Base-by-base conservation (phyloP, 1,140 invertebrate species). In the Camponotus pennsylvanicus region DNA sequence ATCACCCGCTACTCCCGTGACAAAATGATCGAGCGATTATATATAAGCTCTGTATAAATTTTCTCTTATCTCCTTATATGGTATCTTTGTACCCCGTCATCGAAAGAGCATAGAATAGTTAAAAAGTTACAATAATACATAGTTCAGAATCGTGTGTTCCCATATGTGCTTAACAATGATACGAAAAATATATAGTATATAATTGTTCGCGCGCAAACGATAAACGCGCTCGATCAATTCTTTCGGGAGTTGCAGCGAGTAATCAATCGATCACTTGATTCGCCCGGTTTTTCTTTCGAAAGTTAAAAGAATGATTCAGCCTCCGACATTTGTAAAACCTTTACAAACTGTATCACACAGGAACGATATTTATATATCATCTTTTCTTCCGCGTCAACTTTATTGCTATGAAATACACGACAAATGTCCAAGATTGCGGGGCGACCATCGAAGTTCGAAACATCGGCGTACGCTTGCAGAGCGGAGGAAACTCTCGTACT, bases 131-230 rank as follows among this genome's bases (percentile, higher is more conserved):
- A 55, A 40, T 52, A 11, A 52, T 57, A 52, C 61, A 42, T 59
- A 37, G 45, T 83, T 83, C 55, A 83, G 27, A 83, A 73, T 73
- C 3, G 9, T 61, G 40, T 83, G 79, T 83, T 83, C 79, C 79
- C 79, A 18, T 83, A 13, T 55, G 45, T 83, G 69, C 63, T 73
- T 75, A 83, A 83, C 69, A 83, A 75, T 73, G 79, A 27, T 75
- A 83, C 27, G 69, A 83, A 83, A 83, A 83, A 83, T 83, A 83
- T 83, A 83, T 83, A 61, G 18, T 61, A 83, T 83, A 75, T 75
- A 52, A 55, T 83, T 73, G 79, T 49, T 34, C 69, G 27, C 79
- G 55, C 69, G 79, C 55, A 83, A 83, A 83, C 40, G 55, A 83
- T 83, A 83, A 83, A 75, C 8, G 42, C 55, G 69, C 79, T 83